Base-by-base conservation (phyloP, 2,797 vertebrate genomes). In the Xenentodon cancila region DNA sequence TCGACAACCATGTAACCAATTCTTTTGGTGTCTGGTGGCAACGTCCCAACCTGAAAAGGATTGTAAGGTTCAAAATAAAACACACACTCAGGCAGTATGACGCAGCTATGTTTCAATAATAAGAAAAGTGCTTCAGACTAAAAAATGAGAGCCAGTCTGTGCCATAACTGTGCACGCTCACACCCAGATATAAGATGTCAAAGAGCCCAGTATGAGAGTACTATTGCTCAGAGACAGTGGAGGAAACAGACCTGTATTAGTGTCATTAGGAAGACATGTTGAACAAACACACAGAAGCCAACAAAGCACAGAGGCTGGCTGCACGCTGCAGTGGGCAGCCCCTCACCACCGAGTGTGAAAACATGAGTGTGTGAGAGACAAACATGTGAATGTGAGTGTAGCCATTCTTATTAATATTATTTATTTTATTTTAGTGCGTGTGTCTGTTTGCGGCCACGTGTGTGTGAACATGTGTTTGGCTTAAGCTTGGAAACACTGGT, bases 281-380 rank as follows among this genome's bases (percentile, higher is more conserved):
- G 64, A 73, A 87, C 80, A 76, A 72, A 73, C 64, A 61, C 18
- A 1, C 32, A 61, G 72, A 59, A 19, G 77, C 77, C 76, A 77
- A 85, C 85, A 88, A 81, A 81, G 82, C 72, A 84, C 84, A 88
- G 81, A 85, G 83, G 71, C 86, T 86, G 88, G 82, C 79, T 50
- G 51, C 70, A 51, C 75, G 45, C 58, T 57, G 73, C 73, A 70
- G 65, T 11, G 67, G 77, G 54, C 62, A 59, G 74, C 30, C 53
- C 55, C 61, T 68, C 42, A 12, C 50, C 60, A 67, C 12, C 15
- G 48, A 53, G 64, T 51, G 65, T 46, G 64, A 46, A 44, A 67
- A 34, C 27, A 32, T 57, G 53, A 42, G 48, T 56, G 64, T 51
- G 65, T 46, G 64, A 46, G 68, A 53, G 46, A 22, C 21, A 27